These are phyloP conservation scores for Drosophila bocki DNA, from an alignment of 1,140 invertebrate species.

Conservation along the genomic window DNA sequence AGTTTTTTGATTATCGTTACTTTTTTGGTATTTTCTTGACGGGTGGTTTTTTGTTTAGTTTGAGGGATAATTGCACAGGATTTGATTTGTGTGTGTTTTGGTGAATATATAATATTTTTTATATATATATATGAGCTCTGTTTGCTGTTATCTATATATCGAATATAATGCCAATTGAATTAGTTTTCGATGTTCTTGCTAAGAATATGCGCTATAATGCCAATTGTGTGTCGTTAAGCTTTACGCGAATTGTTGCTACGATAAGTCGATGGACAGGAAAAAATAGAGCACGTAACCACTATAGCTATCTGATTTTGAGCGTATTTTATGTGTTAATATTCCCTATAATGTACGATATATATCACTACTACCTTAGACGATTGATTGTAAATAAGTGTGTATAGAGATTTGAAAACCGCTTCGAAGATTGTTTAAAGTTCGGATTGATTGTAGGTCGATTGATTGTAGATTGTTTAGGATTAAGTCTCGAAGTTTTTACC, in stretches of 20 bases:
- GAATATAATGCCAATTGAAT: constrained; percentile 61
- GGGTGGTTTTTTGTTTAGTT: constrained; percentile 17
- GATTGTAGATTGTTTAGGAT: constrained; percentile 60
- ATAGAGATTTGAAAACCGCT: constrained; percentile 77
- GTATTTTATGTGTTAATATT: constrained; percentile 18
- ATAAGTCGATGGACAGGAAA: constrained; percentile 29
- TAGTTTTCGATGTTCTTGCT: constrained; percentile 29
- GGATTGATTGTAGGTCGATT: constrained; percentile 52
- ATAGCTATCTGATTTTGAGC: constrained; percentile 30
- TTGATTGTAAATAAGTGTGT: constrained; percentile 54
- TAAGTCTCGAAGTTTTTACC: constrained; percentile 54
- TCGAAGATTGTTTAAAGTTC: constrained; percentile 70
- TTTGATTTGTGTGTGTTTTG: constrained; percentile 47
- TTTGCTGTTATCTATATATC: constrained; percentile 38
- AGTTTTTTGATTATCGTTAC: constrained; percentile 22
- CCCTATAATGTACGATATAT: constrained; percentile 28
- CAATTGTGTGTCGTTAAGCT: constrained; percentile 67
- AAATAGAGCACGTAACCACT: constrained; percentile 9
- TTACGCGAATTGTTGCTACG: constrained; percentile 76
- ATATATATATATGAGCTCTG: constrained; percentile 34
- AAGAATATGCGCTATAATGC: constrained; percentile 46
- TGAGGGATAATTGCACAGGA: constrained; percentile 50
- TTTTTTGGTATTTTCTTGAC: constrained; percentile 76
- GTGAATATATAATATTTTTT: constrained; percentile 23
- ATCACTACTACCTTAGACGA: constrained; percentile 68